Conservation (phyloP, 1,140 invertebrate genomes). For the Bombus turneri region DNA sequence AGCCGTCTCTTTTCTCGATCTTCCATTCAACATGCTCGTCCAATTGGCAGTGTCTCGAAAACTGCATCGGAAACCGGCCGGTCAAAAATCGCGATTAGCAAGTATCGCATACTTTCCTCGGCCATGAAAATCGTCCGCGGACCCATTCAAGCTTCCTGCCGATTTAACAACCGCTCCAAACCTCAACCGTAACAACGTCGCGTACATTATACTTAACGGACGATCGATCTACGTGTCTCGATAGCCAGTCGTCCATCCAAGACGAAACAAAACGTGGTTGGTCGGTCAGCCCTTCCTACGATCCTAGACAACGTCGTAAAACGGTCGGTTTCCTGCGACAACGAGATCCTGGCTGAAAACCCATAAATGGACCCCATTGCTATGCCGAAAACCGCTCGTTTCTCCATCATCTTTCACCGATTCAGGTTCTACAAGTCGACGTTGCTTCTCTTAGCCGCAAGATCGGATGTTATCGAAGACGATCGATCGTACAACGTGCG, state of each 20-base stretch:
- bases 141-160: conserved; percentile 2
- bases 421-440: background rate
- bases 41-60: background rate
- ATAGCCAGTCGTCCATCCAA: background rate
- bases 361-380: background rate
- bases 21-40: background rate
- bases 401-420: background rate
- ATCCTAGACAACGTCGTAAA: background rate
- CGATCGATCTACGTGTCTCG: conserved; percentile 17
- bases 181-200: conserved; percentile 10
- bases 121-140: background rate
- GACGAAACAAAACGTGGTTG: background rate
- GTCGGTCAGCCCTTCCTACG: background rate
- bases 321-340: background rate
- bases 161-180: background rate
- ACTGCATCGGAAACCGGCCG: background rate
- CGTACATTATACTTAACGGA: conserved; percentile 1
- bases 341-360: background rate
- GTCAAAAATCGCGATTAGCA: background rate
- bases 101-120: background rate
- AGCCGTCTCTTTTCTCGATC: too few relatives aligned
- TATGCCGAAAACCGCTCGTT: background rate
- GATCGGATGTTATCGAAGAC: conserved; percentile 42
- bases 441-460: background rate
- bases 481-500: conserved; percentile 48